Percentiles rank a stretch among this genome's conserved stretches.
phyloP scores from a whole-genome alignment of 2,888 invertebrate genomes.

The Drosophila fungiperda region DNA sequence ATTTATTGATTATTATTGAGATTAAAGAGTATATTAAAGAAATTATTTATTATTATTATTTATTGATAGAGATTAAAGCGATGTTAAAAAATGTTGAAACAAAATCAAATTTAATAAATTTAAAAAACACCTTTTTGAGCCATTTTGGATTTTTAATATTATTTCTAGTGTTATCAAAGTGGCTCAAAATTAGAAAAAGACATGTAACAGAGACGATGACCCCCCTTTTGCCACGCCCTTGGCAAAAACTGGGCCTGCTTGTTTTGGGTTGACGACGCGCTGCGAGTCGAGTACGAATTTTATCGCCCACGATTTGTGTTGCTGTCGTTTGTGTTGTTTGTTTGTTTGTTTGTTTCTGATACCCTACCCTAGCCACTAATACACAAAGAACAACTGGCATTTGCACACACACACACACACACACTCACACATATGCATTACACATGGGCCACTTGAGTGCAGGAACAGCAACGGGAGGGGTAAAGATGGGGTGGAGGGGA shows the following conservation, averaged over 20 bases:
- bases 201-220: neutral
- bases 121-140: neutral
- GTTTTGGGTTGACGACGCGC: constrained; percentile 39
- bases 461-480: constrained; percentile 10
- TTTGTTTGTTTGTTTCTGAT: constrained; percentile 69
- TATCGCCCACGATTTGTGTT: constrained; percentile 73
- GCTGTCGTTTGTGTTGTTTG: constrained; percentile 28
- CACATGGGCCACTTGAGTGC: constrained; percentile 51
- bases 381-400: constrained; percentile 32
- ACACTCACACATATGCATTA: constrained; percentile 5
- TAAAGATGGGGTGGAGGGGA: neutral
- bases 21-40: too few species aligned
- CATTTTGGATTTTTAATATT: neutral
- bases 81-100: neutral
- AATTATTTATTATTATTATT: too few species aligned
- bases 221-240: constrained; percentile 13
- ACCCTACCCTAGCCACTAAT: constrained; percentile 51
- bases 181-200: neutral
- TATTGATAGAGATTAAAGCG: too few species aligned
- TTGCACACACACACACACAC: constrained; percentile 13
- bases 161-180: neutral
- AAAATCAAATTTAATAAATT: neutral
- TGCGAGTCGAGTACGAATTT: constrained; percentile 63
- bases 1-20: too few species aligned
- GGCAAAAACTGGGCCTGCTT: constrained; percentile 18